Base-by-base conservation (phyloP, 2,113 vertebrate genomes). In the Pseudopodoces humilis region DNA sequence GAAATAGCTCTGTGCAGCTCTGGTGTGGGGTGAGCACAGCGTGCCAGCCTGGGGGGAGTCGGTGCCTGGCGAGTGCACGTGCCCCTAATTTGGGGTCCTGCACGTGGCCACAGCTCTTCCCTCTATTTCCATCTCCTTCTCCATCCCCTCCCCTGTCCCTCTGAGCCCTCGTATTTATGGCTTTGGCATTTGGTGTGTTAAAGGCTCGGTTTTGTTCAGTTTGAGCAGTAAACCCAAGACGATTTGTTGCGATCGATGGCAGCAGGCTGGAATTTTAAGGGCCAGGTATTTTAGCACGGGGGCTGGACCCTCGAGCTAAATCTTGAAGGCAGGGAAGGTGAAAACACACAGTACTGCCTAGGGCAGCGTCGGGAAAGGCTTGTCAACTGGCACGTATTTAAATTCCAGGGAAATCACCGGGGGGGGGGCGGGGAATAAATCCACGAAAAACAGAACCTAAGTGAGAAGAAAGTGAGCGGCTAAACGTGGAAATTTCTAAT, bases 1-100 rank as follows among this genome's bases (percentile, higher is more conserved):
- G 86, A 97, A 96, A 97, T 64, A 78, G 93, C 96, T 97, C 69
- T 53, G 94, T 95, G 84, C 82, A 86, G 64, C 92, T 68, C 82
- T 71, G 86, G 50, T 64, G 87, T 74, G 79, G 58, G 94, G 91
- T 39, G 90, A 91, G 49, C 49, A 4, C 14, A 7, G 44, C 0
- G 23, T 37, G 83, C 74, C 53, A 77, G 50, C 59, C 44, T 59
- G 30, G 41, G 52, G 33, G 18, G 20, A 17, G 9, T 13, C 7
- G 4, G 47, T 2, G 41, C 24, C 47, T 2, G 9, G 7, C 6
- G 6, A 7, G 28, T 0, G 3, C 39, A 19, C 2, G 7, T 22
- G 65, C 37, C 52, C 35, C 30, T 33, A 1, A 55, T 52, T 14
- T 6, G 2, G 56, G 52, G 28, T 59, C 3, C 0, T 10, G 35